A percentile compares a stretch with the other conserved stretches of the same genome.
Conservation (phyloP, 2,113 vertebrate species). For the Mirounga angustirostris region DNA sequence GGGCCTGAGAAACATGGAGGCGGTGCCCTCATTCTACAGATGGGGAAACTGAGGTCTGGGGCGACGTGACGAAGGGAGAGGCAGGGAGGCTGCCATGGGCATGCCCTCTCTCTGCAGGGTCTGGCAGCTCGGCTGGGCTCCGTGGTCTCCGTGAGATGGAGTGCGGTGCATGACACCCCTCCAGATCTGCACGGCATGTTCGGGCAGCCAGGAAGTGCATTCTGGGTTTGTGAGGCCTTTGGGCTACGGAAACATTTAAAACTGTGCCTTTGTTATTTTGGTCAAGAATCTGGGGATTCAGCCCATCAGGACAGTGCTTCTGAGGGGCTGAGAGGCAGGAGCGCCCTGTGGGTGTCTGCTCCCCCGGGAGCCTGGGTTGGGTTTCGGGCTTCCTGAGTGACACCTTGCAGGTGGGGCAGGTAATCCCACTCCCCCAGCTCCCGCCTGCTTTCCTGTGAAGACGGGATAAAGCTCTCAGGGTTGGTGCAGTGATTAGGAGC, state of each 20-base stretch:
- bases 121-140: background rate
- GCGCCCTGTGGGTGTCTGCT: background rate
- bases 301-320: background rate
- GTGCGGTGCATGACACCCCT: background rate
- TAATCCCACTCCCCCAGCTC: too few relatives aligned
- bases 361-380: background rate
- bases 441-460: background rate
- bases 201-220: background rate
- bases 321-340: background rate
- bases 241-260: background rate
- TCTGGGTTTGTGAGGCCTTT: background rate
- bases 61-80: background rate
- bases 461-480: background rate
- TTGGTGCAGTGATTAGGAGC: background rate
- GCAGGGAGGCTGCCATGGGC: background rate
- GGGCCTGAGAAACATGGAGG: background rate
- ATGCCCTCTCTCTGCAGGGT: background rate
- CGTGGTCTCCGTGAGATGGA: background rate
- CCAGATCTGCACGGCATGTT: background rate
- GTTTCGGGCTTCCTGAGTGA: background rate
- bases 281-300: background rate
- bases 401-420: background rate
- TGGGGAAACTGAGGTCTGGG: background rate
- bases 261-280: background rate
- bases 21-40: background rate